Base-by-base conservation (phyloP, 2,113 vertebrate species). In the Dipodomys spectabilis region DNA sequence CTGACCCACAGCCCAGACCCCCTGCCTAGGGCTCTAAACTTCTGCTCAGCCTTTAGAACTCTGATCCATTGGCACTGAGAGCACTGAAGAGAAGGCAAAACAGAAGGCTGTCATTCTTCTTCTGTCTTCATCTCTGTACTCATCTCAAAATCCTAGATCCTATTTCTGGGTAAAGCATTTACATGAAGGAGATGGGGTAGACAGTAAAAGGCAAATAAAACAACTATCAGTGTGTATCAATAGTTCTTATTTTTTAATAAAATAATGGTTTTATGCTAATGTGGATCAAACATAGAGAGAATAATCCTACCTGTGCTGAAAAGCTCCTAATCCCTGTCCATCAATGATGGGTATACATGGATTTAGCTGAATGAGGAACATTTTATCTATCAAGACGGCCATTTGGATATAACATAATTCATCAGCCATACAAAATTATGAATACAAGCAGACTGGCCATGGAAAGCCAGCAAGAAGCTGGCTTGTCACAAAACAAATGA, bases 11-110 rank as follows among this genome's bases (percentile, higher is more conserved):
- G 1, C 73, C 22, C 4, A 44, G 69, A 72, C 83, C 35, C 79
- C n/a, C 28, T 22, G 69, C 68, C 13, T 3, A 49, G 44, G 53
- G 27, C 35, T 92, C 27, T 1, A 79, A 95, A 45, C 91, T 80
- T 22, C 82, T 11, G 65, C 78, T 30, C 32, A 86, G 69, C 88
- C 96, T 95, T 95, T 81, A 95, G 96, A 95, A 88, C 28, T 92
- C 45, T 91, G 94, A 88, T 44, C 64, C 22, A 22, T 22, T 79
- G 20, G 45, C 23, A 22, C 0, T 19, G 22, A 60, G 28, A 67
- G 75, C 18, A 18, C 39, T 23, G 53, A 72, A 35, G 23, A 49
- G 30, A 32, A 86, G 44, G 30, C 23, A 18, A 91, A 93, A 90
- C 30, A 69, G 7, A 75, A 32, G 69, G 16, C 3, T 28, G 10